Evolutionary conservation across 2,113 vertebrate genomes (phyloP).

Genomic region (Mus musculus): GRCm39 chr3:151036501-151037000

Average conservation of each 20-base stretch:
- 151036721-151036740: conserved; percentile 71
- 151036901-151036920: conserved; percentile 42
- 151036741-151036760: conserved; percentile 67
- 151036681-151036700: conserved; percentile 66
- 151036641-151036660: neutral
- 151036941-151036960: conserved; percentile 68
- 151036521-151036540: neutral
- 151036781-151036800: conserved; percentile 67
- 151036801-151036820: conserved; percentile 72
- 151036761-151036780: conserved; percentile 75
- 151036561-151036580: conserved; percentile 22
- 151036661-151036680: conserved; percentile 59
- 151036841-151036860: conserved; percentile 72
- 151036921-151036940: conserved; percentile 69
- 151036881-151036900: conserved; percentile 59
- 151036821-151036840: conserved; percentile 82
- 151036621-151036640: too few relatives aligned
- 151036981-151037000: conserved; percentile 82
- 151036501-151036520: neutral
- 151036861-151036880: conserved; percentile 67
- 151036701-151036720: conserved; percentile 59
- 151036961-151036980: conserved; percentile 52
- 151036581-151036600: neutral
- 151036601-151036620: too few relatives aligned
- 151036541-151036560: conserved; percentile 49